Conservation (phyloP, 2,888 invertebrate species). For the Glomeris marginata region DNA sequence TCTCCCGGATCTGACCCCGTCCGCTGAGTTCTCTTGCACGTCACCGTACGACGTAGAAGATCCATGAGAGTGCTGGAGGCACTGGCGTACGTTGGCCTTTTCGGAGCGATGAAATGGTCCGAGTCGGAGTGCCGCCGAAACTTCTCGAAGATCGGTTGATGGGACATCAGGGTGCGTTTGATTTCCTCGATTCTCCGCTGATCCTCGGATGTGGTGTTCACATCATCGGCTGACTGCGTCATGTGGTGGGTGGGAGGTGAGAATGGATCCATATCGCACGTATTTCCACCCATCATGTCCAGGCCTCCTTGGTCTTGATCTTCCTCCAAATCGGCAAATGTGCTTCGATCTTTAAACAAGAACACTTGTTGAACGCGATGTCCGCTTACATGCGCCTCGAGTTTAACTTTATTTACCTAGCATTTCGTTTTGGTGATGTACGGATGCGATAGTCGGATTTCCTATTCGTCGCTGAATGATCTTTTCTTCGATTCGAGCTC, state of each 20-base stretch:
- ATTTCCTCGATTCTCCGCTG: slow-evolving; percentile 21
- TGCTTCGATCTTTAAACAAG: too few species aligned
- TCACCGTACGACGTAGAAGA: slow-evolving; percentile 44
- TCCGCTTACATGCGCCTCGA: too few species aligned
- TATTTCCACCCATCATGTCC: not conserved
- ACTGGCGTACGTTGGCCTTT: slow-evolving; percentile 14
- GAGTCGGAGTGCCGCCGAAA: slow-evolving; percentile 42
- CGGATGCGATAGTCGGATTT: slow-evolving; percentile 8
- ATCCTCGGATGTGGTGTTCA: not conserved
- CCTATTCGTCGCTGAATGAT: slow-evolving; percentile 64
- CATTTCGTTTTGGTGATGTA: too few species aligned
- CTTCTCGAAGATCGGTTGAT: slow-evolving; percentile 36
- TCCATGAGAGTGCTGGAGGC: slow-evolving; percentile 30
- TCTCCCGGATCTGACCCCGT: slow-evolving; percentile 22
- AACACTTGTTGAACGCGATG: too few species aligned
- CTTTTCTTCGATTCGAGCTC: slow-evolving; percentile 82
- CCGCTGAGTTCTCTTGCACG: slow-evolving; percentile 26
- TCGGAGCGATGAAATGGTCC: slow-evolving; percentile 36
- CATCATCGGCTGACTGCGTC: not conserved
- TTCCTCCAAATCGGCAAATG: too few species aligned
- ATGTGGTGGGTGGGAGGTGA: not conserved
- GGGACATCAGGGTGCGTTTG: slow-evolving; percentile 53
- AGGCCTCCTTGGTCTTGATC: not conserved
- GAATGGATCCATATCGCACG: not conserved
- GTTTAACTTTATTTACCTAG: too few species aligned